Base-by-base conservation (phyloP, 2,113 vertebrate genomes). In the Dicaeum eximium region DNA sequence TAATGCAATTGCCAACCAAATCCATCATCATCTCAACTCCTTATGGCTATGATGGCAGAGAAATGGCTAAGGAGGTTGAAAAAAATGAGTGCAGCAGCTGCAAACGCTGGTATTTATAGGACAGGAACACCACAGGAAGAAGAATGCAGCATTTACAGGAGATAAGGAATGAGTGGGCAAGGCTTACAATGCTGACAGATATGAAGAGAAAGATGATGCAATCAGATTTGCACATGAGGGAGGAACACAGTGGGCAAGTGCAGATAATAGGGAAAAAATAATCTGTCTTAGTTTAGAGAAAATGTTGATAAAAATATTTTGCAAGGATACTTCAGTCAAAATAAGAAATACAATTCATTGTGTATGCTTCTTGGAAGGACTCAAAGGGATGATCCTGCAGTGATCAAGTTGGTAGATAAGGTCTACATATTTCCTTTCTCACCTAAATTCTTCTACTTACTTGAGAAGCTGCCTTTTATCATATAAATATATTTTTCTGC, bases 161-260 rank as follows among this genome's bases (percentile, higher is more conserved):
- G 86, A 83, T 60, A 92, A 87, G 74, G 31, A 86, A 88, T 40
- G 64, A 94, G 72, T 80, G 72, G 82, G 82, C 62, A 92, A 92
- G 67, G 82, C 47, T 93, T 50, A 66, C 80, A 78, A 42, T 14
- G 28, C 24, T 90, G 92, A 77, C n/a, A 95, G 90, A 71, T 61
- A 79, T 0, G 45, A 86, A 88, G 42, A 92, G 71, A 89, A 38
- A 85, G 78, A 88, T 33, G 13, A 88, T 80, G 45, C 78, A 81
- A 44, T 91, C 73, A 87, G 48, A 93, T 95, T 50, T 91, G 88
- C 51, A 90, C 67, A 61, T 1, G 6, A 88, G 9, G 67, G 35
- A 96, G 64, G 72, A 92, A 83, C 18, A 66, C 28, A 51, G 70
- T 60, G 71, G 58, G 54, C 38, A 88, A 94, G 9, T 62, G 25